Percentiles rank a stretch among this genome's conserved stretches.
Evolutionary conservation across 2,888 invertebrate species (phyloP).

Genomic region (Lasioglossum pauxillum): DNA sequence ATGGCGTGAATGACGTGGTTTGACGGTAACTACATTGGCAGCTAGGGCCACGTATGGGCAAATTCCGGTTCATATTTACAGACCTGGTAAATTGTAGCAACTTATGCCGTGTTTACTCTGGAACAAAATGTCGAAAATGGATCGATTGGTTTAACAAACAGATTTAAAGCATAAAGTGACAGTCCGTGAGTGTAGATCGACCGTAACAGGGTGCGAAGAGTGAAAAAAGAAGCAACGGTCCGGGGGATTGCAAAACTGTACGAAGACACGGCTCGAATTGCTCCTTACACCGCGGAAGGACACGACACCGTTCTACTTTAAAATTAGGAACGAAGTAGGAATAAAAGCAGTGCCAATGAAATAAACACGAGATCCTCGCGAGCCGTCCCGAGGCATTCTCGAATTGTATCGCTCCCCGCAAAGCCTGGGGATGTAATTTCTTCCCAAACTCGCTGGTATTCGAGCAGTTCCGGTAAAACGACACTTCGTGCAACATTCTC

Average conservation of each 20-base stretch:
- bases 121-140: too few relatives aligned
- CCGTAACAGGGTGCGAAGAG: not conserved
- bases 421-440: slow-evolving; percentile 63
- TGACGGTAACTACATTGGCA: too few relatives aligned
- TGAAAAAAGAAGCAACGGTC: not conserved
- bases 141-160: too few relatives aligned
- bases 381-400: slow-evolving; percentile 57
- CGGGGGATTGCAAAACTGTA: not conserved
- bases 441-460: slow-evolving; percentile 57
- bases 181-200: too few relatives aligned
- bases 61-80: too few relatives aligned
- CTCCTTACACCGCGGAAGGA: not conserved
- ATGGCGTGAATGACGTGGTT: too few relatives aligned
- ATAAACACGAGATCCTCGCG: slow-evolving; percentile 65
- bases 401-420: slow-evolving; percentile 48
- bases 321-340: slow-evolving; percentile 36
- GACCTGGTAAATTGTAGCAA: too few relatives aligned
- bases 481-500: slow-evolving; percentile 58
- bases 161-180: too few relatives aligned
- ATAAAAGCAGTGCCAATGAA: slow-evolving; percentile 64
- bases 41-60: too few relatives aligned
- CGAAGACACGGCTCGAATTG: not conserved
- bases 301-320: slow-evolving; percentile 17
- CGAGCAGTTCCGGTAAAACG: slow-evolving; percentile 58
- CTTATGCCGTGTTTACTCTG: too few relatives aligned